Evolutionary conservation across 2,113 vertebrate species (phyloP), one percentile per base, ranked within the genome.

Genomic region (Anas platyrhynchos): DNA sequence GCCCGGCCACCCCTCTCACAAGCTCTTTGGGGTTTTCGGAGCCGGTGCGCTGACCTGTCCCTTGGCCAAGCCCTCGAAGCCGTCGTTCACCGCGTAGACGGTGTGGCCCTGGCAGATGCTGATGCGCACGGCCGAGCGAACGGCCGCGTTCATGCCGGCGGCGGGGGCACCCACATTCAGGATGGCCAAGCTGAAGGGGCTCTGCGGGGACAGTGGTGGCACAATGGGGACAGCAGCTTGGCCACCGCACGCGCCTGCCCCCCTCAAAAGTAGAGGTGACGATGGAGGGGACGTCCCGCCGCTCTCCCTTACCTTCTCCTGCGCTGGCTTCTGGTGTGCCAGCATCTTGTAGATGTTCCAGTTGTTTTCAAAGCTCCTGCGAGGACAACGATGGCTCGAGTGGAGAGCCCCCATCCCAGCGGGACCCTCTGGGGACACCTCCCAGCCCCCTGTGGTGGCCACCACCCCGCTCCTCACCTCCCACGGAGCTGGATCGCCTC

Each of bases 361-460:
- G 97, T 99, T 99, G 97, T 99, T 99, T 95, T 99, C 99, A 93
- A 99, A 99, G 96, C 98, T 99, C 99, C 99, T 99, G 87, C 46
- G 96, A 98, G 65, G 62, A 91, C 36, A 83, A 27, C 17, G 20
- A 27, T 11, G 36, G 34, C 34, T 63, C 61, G 16, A 17, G 15
- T 20, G 26, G 62, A 65, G 32, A 78, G 87, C 12, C 16, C 43
- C 55, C 22, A 11, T 3, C 22, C 72, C 59, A 66, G 41, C 11
- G 62, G 1, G 1, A 10, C 44, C 11, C 32, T 20, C 4, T 1
- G 52, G 13, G 6, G 36, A 36, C 16, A 9, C 65, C 12, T 67
- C 2, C 6, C 25, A 16, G 16, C 17, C 6, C 26, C 8, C 26
- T 22, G 38, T 3, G 1, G 4, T 58, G 38, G 38, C 62, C 50